Evolutionary conservation across 2,797 vertebrate species (phyloP).

Genomic region (Acanthornis magna): DNA sequence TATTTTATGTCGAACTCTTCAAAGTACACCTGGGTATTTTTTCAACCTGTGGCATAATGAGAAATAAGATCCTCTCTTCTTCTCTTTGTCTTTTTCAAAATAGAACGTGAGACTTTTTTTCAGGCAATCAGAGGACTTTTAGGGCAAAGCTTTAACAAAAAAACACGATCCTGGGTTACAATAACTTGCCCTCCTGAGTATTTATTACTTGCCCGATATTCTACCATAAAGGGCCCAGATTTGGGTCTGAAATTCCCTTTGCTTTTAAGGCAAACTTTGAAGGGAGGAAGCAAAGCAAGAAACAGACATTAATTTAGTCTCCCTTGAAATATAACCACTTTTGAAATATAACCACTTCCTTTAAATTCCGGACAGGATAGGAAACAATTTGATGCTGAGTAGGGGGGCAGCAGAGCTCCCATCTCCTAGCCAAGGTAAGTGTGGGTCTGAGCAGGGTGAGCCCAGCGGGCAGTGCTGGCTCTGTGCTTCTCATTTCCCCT

Average conservation of each 20-base stretch:
- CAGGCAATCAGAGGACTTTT: not conserved
- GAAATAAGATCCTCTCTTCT: not conserved
- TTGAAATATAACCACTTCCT: not conserved
- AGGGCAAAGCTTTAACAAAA: not conserved
- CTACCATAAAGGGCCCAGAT: not conserved
- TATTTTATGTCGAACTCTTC: not conserved
- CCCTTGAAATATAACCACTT: not conserved
- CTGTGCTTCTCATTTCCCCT: not conserved
- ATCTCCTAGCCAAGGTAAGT: not conserved
- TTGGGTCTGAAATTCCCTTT: not conserved
- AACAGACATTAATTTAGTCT: not conserved
- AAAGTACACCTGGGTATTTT: not conserved
- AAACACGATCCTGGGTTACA: not conserved
- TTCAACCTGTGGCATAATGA: not conserved
- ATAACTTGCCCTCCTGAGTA: not conserved
- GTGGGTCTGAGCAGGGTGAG: not conserved
- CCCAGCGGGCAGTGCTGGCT: not conserved
- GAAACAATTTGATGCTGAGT: not conserved
- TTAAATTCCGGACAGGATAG: not conserved
- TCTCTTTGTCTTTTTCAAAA: not conserved
- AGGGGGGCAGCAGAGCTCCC: not conserved
- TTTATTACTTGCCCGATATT: not conserved
- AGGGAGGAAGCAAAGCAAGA: not conserved
- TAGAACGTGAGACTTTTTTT: not conserved
- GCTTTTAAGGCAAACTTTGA: not conserved